A percentile compares a stretch with the other conserved stretches of the same genome.
Conservation (phyloP, 2,888 invertebrate species). For the Eurytoma adleriae region DNA sequence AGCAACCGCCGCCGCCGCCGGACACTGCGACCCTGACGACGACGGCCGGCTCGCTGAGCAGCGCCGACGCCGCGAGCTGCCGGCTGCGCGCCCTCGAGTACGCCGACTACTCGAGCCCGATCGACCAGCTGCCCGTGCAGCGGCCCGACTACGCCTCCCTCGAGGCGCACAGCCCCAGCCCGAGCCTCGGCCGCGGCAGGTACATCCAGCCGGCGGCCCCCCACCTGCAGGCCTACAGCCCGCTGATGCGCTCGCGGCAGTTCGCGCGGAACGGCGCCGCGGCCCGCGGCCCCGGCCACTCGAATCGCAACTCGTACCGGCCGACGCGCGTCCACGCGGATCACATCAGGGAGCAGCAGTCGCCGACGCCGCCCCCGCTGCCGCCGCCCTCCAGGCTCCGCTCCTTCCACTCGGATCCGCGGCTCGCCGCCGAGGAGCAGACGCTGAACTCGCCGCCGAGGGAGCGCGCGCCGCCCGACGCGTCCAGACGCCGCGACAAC, state of each 20-base stretch:
- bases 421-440: slow-evolving; percentile 66
- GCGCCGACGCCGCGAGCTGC: slow-evolving; percentile 64
- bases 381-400: slow-evolving; percentile 58
- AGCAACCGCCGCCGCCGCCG: slow-evolving; percentile 57
- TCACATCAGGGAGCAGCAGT: slow-evolving; percentile 69
- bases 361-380: slow-evolving; percentile 53
- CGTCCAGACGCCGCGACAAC: slow-evolving; percentile 63
- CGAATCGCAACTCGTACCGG: slow-evolving; percentile 61
- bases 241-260: slow-evolving; percentile 62
- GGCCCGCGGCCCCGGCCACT: slow-evolving; percentile 45
- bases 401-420: slow-evolving; percentile 71
- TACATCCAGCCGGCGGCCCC: slow-evolving; percentile 12
- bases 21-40: too few species aligned
- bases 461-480: slow-evolving; percentile 34
- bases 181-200: slow-evolving; percentile 28
- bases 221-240: slow-evolving; percentile 63
- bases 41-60: too few species aligned
- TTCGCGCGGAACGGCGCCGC: slow-evolving; percentile 15
- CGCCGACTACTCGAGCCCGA: slow-evolving; percentile 69
- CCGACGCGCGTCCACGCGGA: slow-evolving; percentile 67
- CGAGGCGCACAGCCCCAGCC: slow-evolving; percentile 56
- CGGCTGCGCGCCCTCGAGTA: slow-evolving; percentile 62
- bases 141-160: slow-evolving; percentile 59
- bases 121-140: slow-evolving; percentile 65
- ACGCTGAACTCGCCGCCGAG: slow-evolving; percentile 40